Evolutionary conservation across 1,140 invertebrate species (phyloP), one percentile per base, ranked within the genome.

Genomic region (Heliothis subflexa): DNA sequence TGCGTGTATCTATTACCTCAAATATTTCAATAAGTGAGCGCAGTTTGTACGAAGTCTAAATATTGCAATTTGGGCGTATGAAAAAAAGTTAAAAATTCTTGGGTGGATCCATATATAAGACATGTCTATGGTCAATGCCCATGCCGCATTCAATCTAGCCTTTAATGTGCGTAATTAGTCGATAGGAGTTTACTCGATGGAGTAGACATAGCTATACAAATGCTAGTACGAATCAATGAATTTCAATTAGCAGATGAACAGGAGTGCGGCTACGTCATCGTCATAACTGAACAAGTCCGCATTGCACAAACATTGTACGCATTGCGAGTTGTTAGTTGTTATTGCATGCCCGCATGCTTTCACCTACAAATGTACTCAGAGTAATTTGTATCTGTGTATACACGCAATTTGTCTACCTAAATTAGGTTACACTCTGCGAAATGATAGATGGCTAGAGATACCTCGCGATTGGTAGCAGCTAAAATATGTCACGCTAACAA

Each of bases 181-280:
- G 45, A 47, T 57, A 57, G 55, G 55, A 70, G 52, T 28, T 54
- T n/a, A 52, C 25, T 50, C 66, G 66, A 70, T 70, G 52, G 49
- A 3, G 21, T 52, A 70, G 25, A 16, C 66, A 52, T 70, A 45
- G 18, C 25, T 57, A 72, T 9, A 40, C n/a, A 55, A 47, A 3
- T 28, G 40, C 54, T 2, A 45, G 45, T 21, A n/a, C 14, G 59
- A 83, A 86, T 83, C 78, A 84, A 86, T 87, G 80, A 83, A 86
- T 87, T 86, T 83, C 84, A 87, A 86, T 88, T 85, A 85, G 72
- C 73, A 79, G 76, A 78, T 82, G 73, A 54, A 50, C 70, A 68
- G 47, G 76, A 81, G 70, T 55, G 70, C 66, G 62, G 76, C 55
- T 49, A 55, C 52, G 40, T 71, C 68, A 78, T 66, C 62, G 47